These are phyloP conservation scores for Athalia rosae DNA, from an alignment of 2,888 invertebrate species.

Conservation along the genomic window DNA sequence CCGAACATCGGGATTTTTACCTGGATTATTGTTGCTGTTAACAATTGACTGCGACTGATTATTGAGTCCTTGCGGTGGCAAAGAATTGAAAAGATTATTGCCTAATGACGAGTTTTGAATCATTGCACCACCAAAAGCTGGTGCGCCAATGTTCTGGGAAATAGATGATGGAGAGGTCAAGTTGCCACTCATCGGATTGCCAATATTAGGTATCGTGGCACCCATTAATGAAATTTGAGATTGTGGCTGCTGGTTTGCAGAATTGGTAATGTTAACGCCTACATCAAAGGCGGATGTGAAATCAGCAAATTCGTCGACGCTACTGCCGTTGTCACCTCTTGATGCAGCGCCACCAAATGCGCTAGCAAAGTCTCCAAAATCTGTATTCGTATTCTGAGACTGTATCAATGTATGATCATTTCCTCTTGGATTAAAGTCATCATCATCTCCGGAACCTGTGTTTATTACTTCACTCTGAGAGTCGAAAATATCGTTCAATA, in stretches of 20 bases:
- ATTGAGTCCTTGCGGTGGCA: conserved; percentile 58
- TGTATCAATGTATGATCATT: conserved; percentile 70
- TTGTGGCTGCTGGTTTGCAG: conserved; percentile 54
- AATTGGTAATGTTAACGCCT: conserved; percentile 60
- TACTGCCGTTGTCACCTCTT: conserved; percentile 58
- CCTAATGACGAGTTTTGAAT: conserved; percentile 55
- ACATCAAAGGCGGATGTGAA: conserved; percentile 83
- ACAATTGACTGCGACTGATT: conserved; percentile 57
- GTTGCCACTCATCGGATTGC: conserved; percentile 61
- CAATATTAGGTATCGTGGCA: conserved; percentile 59
- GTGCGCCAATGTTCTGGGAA: conserved; percentile 51
- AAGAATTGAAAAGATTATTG: conserved; percentile 63
- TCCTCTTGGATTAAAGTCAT: conserved; percentile 80
- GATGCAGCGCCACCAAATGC: conserved; percentile 77
- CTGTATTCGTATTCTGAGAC: conserved; percentile 70
- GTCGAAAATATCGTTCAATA: conserved; percentile 68
- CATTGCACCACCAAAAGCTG: conserved; percentile 51
- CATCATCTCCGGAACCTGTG: conserved; percentile 66
- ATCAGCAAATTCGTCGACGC: conserved; percentile 86
- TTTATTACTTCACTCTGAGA: conserved; percentile 63
- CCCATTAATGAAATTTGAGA: conserved; percentile 61
- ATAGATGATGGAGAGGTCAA: conserved; percentile 55
- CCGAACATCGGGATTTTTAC: conserved; percentile 53
- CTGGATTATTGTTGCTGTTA: conserved; percentile 67
- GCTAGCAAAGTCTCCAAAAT: conserved; percentile 87